These are phyloP conservation scores for Drosophila histrio DNA, from an alignment of 2,888 invertebrate species.

Conservation along the genomic window DNA sequence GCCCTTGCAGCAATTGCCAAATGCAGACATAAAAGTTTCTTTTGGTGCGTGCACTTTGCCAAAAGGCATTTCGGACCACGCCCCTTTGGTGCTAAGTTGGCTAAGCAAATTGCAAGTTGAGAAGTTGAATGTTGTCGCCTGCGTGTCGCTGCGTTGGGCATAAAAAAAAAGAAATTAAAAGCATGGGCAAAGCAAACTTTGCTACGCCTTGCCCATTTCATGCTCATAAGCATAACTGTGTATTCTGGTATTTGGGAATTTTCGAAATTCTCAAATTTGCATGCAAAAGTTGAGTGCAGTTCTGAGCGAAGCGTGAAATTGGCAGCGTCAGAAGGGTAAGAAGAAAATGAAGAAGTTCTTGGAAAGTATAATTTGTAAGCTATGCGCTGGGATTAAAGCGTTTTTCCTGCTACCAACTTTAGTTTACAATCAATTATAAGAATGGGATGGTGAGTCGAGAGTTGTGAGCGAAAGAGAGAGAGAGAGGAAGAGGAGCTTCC, in stretches of 20 bases:
- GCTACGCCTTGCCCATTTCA: constrained; percentile 55
- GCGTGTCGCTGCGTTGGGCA: constrained; percentile 37
- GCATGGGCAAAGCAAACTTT: constrained; percentile 18
- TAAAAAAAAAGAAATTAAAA: constrained; percentile 2
- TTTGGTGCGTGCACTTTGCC: constrained; percentile 42
- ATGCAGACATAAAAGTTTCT: constrained; percentile 48
- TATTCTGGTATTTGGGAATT: constrained; percentile 29
- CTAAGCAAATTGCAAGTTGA: constrained; percentile 45
- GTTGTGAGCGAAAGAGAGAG: neutral
- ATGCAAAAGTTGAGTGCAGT: constrained; percentile 17
- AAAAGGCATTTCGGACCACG: constrained; percentile 19
- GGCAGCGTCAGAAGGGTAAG: neutral
- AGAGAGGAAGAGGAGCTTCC: neutral
- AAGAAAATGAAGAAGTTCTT: neutral
- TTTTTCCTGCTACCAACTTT: constrained; percentile 14
- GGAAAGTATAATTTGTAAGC: constrained; percentile 42
- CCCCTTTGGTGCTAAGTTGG: constrained; percentile 23
- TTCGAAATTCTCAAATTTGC: constrained; percentile 30
- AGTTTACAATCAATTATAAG: constrained; percentile 60
- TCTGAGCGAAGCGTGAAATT: constrained; percentile 22
- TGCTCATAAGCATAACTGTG: constrained; percentile 66
- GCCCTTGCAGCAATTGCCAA: constrained; percentile 14
- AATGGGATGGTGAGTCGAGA: neutral
- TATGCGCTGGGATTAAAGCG: constrained; percentile 35
- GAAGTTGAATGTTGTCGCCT: constrained; percentile 40